Percentiles rank a stretch among this genome's conserved stretches.
These are phyloP conservation scores for Sinocyclocheilus anophthalmus DNA, from an alignment of 2,113 vertebrate genomes.

Conservation along the genomic window DNA sequence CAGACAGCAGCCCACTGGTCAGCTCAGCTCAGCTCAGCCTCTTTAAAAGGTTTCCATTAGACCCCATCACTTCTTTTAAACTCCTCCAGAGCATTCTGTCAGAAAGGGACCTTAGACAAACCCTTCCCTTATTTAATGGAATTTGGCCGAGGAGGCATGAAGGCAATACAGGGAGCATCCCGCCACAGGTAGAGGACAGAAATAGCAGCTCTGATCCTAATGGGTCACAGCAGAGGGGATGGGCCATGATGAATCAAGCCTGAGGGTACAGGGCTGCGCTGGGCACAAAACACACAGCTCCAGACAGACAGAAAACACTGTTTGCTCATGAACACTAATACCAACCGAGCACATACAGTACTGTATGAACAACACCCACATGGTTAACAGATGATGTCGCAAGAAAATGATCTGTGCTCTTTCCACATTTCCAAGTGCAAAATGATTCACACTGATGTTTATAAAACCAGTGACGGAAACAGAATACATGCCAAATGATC, in stretches of 20 bases:
- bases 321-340: not conserved
- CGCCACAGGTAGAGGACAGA: conserved; percentile 73
- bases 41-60: conserved; percentile 44
- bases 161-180: conserved; percentile 63
- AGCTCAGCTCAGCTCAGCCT: conserved; percentile 27
- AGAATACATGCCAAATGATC: conserved; percentile 19
- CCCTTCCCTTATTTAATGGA: conserved; percentile 62
- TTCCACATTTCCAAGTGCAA: not conserved
- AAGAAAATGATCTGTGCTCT: not conserved
- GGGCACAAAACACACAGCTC: conserved; percentile 44
- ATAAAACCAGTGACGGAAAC: conserved; percentile 16
- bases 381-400: not conserved
- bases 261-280: conserved; percentile 46
- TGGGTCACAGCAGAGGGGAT: conserved; percentile 70
- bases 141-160: conserved; percentile 58
- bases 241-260: conserved; percentile 67
- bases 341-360: not conserved
- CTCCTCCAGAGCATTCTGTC: conserved; percentile 29
- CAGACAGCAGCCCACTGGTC: conserved; percentile 34
- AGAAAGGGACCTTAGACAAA: conserved; percentile 36
- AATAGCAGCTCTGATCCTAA: conserved; percentile 78
- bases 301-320: conserved; percentile 8
- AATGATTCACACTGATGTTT: conserved; percentile 23
- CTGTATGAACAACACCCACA: not conserved
- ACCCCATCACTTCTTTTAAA: conserved; percentile 26